These are phyloP conservation scores for Ancistrus triradiatus DNA, from an alignment of 2,113 vertebrate species.

Conservation along the genomic window DNA sequence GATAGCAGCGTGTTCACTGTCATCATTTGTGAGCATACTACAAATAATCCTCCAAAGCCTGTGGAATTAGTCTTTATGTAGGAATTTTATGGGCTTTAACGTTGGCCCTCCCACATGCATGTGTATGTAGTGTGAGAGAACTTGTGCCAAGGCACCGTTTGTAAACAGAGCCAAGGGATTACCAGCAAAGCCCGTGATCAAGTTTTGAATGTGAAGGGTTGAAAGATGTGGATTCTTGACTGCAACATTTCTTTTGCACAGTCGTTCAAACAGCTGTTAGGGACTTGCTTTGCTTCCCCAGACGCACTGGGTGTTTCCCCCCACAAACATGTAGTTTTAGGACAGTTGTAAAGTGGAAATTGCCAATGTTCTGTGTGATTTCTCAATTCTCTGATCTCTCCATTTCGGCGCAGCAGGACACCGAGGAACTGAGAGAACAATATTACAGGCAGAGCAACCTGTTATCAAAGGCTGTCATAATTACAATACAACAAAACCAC, in stretches of 20 bases:
- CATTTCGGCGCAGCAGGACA: not conserved
- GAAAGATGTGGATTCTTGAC: not conserved
- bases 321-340: constrained; percentile 1
- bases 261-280: constrained; percentile 7
- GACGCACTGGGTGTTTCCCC: constrained; percentile 4
- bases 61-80: constrained; percentile 25
- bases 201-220: not conserved
- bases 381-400: too few species aligned
- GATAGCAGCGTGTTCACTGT: not conserved
- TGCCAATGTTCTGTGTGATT: not conserved
- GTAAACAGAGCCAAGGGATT: constrained; percentile 10
- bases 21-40: not conserved
- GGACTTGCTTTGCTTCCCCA: not conserved
- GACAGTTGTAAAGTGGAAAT: constrained; percentile 13
- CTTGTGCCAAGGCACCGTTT: constrained; percentile 6
- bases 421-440: not conserved
- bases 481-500: too few species aligned
- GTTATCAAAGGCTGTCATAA: too few species aligned
- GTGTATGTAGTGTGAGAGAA: not conserved
- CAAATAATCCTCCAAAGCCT: constrained; percentile 1
- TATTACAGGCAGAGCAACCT: not conserved
- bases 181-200: not conserved
- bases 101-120: not conserved
- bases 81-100: constrained; percentile 39
- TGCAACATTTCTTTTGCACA: constrained; percentile 1